Percentiles rank a stretch among this genome's conserved stretches.
Conservation (phyloP, 2,113 vertebrate genomes). For the Boleophthalmus pectinirostris region DNA sequence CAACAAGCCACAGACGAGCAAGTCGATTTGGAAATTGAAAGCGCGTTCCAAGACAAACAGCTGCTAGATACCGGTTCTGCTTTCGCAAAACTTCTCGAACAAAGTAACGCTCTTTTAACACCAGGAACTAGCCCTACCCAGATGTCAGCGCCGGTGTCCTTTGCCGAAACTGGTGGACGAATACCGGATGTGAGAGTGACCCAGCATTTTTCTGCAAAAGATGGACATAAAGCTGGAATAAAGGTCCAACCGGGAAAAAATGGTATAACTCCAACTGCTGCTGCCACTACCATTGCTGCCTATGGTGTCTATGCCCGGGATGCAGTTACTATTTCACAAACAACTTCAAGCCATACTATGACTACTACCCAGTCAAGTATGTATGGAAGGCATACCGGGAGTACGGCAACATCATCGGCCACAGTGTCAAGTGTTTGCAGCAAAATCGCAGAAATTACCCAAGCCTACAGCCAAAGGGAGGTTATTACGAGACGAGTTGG, state of each 20-base stretch:
- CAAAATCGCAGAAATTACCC: slow-evolving; percentile 81
- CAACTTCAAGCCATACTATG: slow-evolving; percentile 70
- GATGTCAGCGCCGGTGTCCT: slow-evolving; percentile 89
- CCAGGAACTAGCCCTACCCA: slow-evolving; percentile 97
- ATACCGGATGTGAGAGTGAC: slow-evolving; percentile 94
- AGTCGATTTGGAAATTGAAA: slow-evolving; percentile 75
- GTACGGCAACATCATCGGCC: slow-evolving; percentile 64
- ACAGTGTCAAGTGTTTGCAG: slow-evolving; percentile 77
- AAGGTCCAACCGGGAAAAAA: slow-evolving; percentile 80
- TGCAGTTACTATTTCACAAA: slow-evolving; percentile 77
- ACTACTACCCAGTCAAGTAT: slow-evolving; percentile 69
- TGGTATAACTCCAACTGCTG: slow-evolving; percentile 73
- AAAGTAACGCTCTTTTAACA: slow-evolving; percentile 81
- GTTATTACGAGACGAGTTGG: slow-evolving; percentile 71
- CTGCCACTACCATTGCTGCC: slow-evolving; percentile 75
- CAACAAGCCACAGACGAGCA: slow-evolving; percentile 77
- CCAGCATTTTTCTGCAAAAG: slow-evolving; percentile 91
- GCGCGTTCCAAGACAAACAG: slow-evolving; percentile 82
- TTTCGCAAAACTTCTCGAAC: slow-evolving; percentile 81
- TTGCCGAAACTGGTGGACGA: slow-evolving; percentile 75
- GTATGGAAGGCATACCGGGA: slow-evolving; percentile 64
- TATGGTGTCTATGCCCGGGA: slow-evolving; percentile 80
- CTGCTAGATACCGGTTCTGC: slow-evolving; percentile 90
- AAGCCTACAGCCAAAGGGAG: slow-evolving; percentile 80
- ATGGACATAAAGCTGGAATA: slow-evolving; percentile 82